Percentiles rank a stretch among this genome's conserved stretches.
Conservation (phyloP, 2,888 invertebrate genomes). For the Amiota mariae region DNA sequence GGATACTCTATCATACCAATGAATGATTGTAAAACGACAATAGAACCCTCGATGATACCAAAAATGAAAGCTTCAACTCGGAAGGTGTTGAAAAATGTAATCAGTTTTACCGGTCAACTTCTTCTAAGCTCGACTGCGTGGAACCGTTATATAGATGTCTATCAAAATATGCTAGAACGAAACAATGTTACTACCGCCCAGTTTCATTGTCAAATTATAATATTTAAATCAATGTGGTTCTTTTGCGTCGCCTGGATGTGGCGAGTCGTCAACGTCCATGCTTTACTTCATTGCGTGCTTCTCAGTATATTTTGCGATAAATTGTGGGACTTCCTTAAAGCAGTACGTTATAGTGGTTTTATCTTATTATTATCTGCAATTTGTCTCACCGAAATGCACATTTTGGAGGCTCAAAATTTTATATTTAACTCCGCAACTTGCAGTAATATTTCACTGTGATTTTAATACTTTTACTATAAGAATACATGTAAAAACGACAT, state of each 20-base stretch:
- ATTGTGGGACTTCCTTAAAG: conserved; percentile 83
- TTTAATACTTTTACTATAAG: conserved; percentile 40
- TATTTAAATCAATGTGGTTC: conserved; percentile 83
- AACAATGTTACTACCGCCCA: conserved; percentile 76
- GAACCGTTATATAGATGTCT: conserved; percentile 88
- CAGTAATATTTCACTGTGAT: conserved; percentile 73
- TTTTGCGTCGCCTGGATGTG: conserved; percentile 83
- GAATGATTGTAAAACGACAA: conserved; percentile 64
- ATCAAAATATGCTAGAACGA: conserved; percentile 84
- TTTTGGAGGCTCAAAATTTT: conserved; percentile 77
- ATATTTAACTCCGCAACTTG: conserved; percentile 74
- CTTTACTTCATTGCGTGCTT: conserved; percentile 82
- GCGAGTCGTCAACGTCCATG: conserved; percentile 87
- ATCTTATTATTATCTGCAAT: conserved; percentile 80
- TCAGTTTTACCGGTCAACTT: conserved; percentile 82
- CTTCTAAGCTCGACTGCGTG: conserved; percentile 84
- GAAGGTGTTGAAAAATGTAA: conserved; percentile 79
- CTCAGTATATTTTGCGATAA: conserved; percentile 88
- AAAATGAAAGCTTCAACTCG: conserved; percentile 81
- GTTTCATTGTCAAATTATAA: conserved; percentile 75
- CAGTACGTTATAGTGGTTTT: conserved; percentile 83
- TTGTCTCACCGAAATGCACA: conserved; percentile 83
- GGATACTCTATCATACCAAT: conserved; percentile 81
- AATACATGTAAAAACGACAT: too few species aligned
- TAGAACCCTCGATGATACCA: conserved; percentile 75